Conservation (phyloP, 2,888 invertebrate genomes). For the Melanophora roralis region DNA sequence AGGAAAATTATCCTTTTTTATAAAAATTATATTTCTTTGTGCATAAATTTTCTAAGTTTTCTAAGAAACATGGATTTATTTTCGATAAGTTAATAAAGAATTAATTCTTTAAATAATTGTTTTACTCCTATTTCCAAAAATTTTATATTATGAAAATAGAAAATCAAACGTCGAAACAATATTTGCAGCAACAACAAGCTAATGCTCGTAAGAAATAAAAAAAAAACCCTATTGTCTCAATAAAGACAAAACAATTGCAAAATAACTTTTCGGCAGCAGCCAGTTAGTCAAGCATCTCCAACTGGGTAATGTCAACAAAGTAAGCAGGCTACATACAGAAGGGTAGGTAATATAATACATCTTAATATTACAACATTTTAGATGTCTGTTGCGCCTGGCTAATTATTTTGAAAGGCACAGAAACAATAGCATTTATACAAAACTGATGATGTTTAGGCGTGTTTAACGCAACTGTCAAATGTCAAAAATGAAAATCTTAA, state of each 20-base stretch:
- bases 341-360: background rate
- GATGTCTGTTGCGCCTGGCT: slow-evolving; percentile 11
- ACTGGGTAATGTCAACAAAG: slow-evolving; percentile 28
- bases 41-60: too few species aligned
- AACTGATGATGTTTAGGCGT: slow-evolving; percentile 30
- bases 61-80: too few species aligned
- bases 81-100: too few species aligned
- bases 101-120: too few species aligned
- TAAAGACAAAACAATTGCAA: slow-evolving; percentile 22
- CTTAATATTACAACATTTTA: background rate
- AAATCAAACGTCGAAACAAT: slow-evolving; percentile 12
- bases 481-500: slow-evolving; percentile 30
- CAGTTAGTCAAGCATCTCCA: slow-evolving; percentile 38
- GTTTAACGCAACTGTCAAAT: slow-evolving; percentile 49
- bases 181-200: background rate
- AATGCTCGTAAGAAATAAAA: too few species aligned
- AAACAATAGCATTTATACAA: background rate
- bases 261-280: background rate
- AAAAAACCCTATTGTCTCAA: too few species aligned
- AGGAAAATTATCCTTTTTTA: too few species aligned
- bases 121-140: too few species aligned
- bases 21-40: too few species aligned
- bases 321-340: background rate
- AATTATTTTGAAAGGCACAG: slow-evolving; percentile 29
- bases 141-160: too few species aligned